Conservation (phyloP, 30 jellyfish, hydroid and myxozoan genomes). For the Aurelia sp. region DNA sequence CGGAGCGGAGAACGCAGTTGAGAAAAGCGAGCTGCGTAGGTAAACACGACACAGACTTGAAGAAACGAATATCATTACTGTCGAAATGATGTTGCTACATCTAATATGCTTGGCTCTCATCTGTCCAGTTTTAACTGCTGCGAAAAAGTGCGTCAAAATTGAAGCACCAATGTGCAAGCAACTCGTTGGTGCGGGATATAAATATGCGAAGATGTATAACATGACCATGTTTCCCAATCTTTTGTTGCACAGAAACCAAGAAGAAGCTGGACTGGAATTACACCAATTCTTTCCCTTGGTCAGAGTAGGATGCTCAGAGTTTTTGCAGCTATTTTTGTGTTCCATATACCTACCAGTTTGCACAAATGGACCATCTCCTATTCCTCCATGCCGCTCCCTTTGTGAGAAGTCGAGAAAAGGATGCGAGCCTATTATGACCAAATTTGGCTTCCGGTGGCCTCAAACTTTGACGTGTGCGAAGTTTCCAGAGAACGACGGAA, state of each 20-base stretch:
- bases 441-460: constrained; percentile 89
- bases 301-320: constrained; percentile 73
- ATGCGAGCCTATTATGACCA: constrained; percentile 61
- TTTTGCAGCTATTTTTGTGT: constrained; percentile 74
- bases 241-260: constrained; percentile 76
- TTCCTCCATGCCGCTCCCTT: constrained; percentile 86
- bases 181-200: no score
- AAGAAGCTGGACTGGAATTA: constrained; percentile 85
- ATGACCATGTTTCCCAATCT: constrained; percentile 83
- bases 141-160: no score
- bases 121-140: no score
- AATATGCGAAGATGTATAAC: constrained; percentile 57
- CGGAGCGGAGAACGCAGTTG: no score
- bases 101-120: no score
- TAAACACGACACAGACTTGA: no score
- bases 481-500: constrained; percentile 57
- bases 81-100: no score
- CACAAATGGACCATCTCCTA: constrained; percentile 20
- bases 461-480: constrained; percentile 56
- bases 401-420: constrained; percentile 77
- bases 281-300: constrained; percentile 77
- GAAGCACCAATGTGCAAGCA: no score
- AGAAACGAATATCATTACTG: no score
- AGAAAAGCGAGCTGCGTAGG: no score
- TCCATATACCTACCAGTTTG: constrained; percentile 88